Conservation (phyloP, 2,113 vertebrate species). For the Ammospiza caudacuta region DNA sequence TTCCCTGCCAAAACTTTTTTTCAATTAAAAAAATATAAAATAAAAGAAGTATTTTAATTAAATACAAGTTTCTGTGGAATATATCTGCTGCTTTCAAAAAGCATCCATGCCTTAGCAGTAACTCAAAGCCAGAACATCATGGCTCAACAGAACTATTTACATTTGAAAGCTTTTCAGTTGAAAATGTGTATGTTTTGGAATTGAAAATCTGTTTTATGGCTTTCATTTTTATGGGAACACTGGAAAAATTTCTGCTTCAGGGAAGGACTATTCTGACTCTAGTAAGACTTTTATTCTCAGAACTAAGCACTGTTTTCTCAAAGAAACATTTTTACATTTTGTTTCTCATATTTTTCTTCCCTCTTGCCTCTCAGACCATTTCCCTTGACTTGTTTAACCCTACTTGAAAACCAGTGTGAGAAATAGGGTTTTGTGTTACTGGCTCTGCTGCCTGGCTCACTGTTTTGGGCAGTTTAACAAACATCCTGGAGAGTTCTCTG, state of each 20-base stretch:
- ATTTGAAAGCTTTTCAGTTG: slow-evolving; percentile 42
- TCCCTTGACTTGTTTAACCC: not conserved
- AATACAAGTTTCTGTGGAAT: slow-evolving; percentile 16
- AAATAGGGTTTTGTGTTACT: not conserved
- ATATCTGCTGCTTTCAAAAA: not conserved
- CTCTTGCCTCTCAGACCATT: not conserved
- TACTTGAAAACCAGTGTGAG: not conserved
- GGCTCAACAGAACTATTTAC: slow-evolving; percentile 33
- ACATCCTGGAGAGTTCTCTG: not conserved
- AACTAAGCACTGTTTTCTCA: not conserved
- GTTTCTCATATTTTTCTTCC: not conserved
- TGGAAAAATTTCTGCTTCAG: slow-evolving; percentile 51
- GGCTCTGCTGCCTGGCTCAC: not conserved
- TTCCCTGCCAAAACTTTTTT: not conserved
- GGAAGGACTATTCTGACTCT: not conserved
- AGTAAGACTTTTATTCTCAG: slow-evolving; percentile 20
- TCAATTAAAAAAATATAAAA: not conserved
- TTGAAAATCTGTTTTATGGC: slow-evolving; percentile 49
- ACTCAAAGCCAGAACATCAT: not conserved
- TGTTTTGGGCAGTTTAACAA: not conserved
- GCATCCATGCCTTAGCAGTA: not conserved
- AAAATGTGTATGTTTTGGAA: slow-evolving; percentile 56
- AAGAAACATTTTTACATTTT: not conserved
- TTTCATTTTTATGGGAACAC: slow-evolving; percentile 50
- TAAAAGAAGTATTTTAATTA: not conserved